Base-by-base conservation (phyloP, 2,888 invertebrate species). In the Lysandra coridon region DNA sequence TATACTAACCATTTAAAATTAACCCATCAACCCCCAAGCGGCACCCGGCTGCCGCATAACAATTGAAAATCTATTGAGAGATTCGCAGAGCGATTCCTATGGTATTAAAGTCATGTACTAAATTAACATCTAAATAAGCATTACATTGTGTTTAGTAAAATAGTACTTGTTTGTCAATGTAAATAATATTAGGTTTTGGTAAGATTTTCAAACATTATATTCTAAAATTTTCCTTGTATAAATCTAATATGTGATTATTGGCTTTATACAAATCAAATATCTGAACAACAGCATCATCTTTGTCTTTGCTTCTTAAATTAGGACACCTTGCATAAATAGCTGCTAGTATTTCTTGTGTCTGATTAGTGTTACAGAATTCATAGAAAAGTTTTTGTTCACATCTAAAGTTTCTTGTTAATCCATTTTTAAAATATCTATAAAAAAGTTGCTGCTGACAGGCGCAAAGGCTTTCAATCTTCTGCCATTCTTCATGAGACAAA, bases 331-430 rank as follows among this genome's bases (percentile, higher is more conserved):
- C 83, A 84, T 91, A 93, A 75, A 89, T 86, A 33, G 88, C 90
- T 40, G 90, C 86, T 44, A 94, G 85, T 78, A 91, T 84, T 82
- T 92, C 85, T 79, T 86, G 86, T 53, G 83, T 89, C 85, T 92
- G 92, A 83, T 88, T 90, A 77, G 84, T 86, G 64, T 87, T 83
- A 85, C 95, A 95, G 84, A 94, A 94, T 82, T 92, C 88, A 84
- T 95, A 95, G 86, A 95, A 95, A 62, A 94, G 80, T 83, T 91
- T 91, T 85, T 95, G 92, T 84, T 93, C 91, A 82, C 83, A 86
- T 57, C 83, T 84, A 82, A 90, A 92, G 78, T 83, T 88, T 80
- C 85, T 87, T 79, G 87, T 88, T 2, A 95, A 80, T 4, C 95
- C 95, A 82, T 90, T 85, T 85, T 91, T 93, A 82, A 94, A 95